phyloP scores from a whole-genome alignment of 2,113 vertebrate species.

The Suncus etruscus region DNA sequence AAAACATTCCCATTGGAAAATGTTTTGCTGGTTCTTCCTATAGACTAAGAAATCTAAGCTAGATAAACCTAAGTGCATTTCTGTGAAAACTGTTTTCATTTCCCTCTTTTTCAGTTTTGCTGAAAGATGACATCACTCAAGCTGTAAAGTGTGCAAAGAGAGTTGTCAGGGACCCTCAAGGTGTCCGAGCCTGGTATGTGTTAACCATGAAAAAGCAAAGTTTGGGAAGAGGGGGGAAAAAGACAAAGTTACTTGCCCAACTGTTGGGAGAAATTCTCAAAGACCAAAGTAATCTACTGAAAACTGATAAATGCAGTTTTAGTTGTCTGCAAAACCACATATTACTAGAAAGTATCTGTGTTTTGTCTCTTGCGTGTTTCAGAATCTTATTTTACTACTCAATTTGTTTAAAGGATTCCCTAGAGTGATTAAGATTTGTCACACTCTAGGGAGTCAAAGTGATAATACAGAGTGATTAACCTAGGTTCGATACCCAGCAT shows the following conservation, averaged over 20 bases:
- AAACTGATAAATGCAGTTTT: no score
- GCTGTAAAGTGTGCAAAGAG: slow-evolving; percentile 73
- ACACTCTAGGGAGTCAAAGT: no score
- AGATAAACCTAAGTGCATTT: background rate
- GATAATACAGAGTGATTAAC: no score
- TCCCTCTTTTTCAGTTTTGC: slow-evolving; percentile 57
- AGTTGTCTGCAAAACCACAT: no score
- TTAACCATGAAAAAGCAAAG: background rate
- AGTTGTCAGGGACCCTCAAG: slow-evolving; percentile 70
- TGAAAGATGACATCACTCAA: slow-evolving; percentile 64
- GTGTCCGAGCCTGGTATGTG: slow-evolving; percentile 81
- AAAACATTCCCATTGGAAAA: background rate
- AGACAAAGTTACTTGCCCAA: background rate
- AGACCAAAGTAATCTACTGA: no score
- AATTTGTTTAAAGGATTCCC: no score
- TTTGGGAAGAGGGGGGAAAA: background rate
- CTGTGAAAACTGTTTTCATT: background rate
- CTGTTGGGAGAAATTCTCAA: background rate
- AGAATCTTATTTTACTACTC: no score
- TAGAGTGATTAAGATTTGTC: no score
- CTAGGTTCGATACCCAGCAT: no score
- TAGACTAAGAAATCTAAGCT: background rate
- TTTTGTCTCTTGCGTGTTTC: no score
- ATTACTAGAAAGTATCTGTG: no score
- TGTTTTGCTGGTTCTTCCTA: background rate